phyloP scores from a whole-genome alignment of 2,888 invertebrate species.

The Athalia circularis region DNA sequence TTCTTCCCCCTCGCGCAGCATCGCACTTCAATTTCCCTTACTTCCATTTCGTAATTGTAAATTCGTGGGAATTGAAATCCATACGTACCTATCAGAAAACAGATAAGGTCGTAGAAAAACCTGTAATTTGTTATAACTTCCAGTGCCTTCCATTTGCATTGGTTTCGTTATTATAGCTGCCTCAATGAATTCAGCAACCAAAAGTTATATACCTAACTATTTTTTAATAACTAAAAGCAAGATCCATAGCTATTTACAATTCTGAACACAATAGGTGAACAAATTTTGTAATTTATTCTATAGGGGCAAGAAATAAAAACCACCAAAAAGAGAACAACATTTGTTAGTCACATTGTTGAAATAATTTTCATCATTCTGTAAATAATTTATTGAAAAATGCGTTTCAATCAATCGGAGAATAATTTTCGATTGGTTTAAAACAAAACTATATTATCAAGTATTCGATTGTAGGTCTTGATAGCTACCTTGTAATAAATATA shows the following conservation, averaged over 20 bases:
- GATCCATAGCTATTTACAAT: too few species aligned
- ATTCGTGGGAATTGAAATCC: neutral
- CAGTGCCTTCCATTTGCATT: slow-evolving; percentile 32
- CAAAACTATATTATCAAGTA: neutral
- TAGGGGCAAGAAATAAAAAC: too few species aligned
- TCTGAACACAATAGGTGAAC: too few species aligned
- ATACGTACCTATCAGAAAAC: neutral
- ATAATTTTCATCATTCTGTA: slow-evolving; percentile 22
- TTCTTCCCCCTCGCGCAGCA: too few species aligned
- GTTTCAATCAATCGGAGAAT: neutral
- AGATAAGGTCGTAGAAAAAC: neutral
- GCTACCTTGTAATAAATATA: neutral
- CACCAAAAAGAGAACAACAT: too few species aligned
- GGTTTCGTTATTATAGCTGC: slow-evolving; percentile 1
- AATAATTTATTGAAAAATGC: slow-evolving; percentile 8
- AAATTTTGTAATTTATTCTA: too few species aligned
- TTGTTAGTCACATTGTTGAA: neutral
- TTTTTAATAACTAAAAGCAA: too few species aligned
- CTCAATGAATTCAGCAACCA: too few species aligned
- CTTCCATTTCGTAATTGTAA: neutral
- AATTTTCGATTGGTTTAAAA: neutral
- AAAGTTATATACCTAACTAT: neutral
- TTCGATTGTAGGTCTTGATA: neutral
- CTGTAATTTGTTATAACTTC: slow-evolving; percentile 10
- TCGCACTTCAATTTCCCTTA: too few species aligned